phyloP scores from a whole-genome alignment of 1,140 invertebrate species.

The Drosophila nigromelanica region DNA sequence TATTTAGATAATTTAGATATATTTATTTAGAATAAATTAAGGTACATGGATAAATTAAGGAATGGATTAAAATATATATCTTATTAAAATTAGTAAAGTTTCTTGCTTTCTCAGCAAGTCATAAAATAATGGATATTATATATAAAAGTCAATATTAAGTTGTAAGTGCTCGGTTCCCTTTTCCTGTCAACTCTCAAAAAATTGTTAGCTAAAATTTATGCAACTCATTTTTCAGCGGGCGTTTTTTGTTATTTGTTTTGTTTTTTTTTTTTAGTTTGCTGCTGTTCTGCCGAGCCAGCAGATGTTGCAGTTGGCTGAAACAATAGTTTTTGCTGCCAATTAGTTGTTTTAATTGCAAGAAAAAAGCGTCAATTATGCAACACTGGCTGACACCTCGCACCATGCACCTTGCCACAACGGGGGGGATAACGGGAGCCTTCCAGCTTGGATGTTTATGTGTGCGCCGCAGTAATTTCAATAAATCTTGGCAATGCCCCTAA shows the following conservation, averaged over 20 bases:
- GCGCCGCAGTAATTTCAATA: conserved; percentile 78
- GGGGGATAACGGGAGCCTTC: neutral
- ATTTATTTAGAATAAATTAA: too few relatives aligned
- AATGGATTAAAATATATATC: too few relatives aligned
- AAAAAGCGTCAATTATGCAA: conserved; percentile 69
- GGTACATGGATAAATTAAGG: too few relatives aligned
- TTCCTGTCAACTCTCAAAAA: conserved; percentile 10
- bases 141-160: neutral
- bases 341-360: conserved; percentile 77
- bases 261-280: conserved; percentile 4
- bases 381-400: conserved; percentile 23
- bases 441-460: conserved; percentile 14
- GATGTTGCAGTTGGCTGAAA: conserved; percentile 44
- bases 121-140: too few relatives aligned
- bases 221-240: conserved; percentile 64
- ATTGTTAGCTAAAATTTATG: conserved; percentile 68
- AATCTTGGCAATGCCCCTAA: conserved; percentile 71
- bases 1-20: too few relatives aligned
- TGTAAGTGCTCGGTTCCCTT: neutral
- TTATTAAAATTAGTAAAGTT: too few relatives aligned
- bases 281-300: conserved; percentile 15
- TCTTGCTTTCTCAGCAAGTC: too few relatives aligned
- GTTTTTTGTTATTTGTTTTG: neutral
- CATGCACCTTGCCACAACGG: neutral
- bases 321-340: conserved; percentile 78